phyloP scores from a whole-genome alignment of 37 sponge, comb jelly and placozoan species.

The Diacarnus erythraeanus region DNA sequence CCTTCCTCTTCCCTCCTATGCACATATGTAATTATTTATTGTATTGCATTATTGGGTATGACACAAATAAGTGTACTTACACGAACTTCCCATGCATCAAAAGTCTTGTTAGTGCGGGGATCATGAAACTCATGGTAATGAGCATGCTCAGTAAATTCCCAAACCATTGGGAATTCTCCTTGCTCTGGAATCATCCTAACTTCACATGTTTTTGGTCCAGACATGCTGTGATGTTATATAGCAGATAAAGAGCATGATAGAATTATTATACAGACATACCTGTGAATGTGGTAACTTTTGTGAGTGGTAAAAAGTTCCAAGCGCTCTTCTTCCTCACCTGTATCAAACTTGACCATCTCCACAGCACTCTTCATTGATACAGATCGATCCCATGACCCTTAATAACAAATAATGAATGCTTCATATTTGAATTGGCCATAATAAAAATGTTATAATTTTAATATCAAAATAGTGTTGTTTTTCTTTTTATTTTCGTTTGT shows the following conservation, averaged over 20 bases:
- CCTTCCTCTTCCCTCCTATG: background rate
- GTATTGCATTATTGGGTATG: background rate
- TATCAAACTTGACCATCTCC: background rate
- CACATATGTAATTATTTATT: background rate
- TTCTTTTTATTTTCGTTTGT: too few species aligned
- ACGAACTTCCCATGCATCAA: slow-evolving; percentile 5
- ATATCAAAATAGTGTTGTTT: background rate
- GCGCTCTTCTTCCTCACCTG: background rate
- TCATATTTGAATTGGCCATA: too few species aligned
- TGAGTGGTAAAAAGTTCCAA: background rate
- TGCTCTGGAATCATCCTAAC: background rate
- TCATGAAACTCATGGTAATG: background rate
- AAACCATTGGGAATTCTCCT: background rate
- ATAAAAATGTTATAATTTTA: slow-evolving; percentile 2
- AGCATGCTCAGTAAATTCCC: background rate
- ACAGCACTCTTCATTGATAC: background rate
- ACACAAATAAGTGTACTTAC: too few species aligned
- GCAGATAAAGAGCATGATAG: background rate
- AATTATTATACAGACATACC: background rate
- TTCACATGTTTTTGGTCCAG: background rate
- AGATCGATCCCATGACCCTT: slow-evolving; percentile 2
- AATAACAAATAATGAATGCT: too few species aligned
- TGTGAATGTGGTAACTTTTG: background rate
- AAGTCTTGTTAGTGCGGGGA: background rate
- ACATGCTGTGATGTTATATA: background rate